Conservation (phyloP, 2,888 invertebrate genomes). For the Polydrusus pterygomalis region DNA sequence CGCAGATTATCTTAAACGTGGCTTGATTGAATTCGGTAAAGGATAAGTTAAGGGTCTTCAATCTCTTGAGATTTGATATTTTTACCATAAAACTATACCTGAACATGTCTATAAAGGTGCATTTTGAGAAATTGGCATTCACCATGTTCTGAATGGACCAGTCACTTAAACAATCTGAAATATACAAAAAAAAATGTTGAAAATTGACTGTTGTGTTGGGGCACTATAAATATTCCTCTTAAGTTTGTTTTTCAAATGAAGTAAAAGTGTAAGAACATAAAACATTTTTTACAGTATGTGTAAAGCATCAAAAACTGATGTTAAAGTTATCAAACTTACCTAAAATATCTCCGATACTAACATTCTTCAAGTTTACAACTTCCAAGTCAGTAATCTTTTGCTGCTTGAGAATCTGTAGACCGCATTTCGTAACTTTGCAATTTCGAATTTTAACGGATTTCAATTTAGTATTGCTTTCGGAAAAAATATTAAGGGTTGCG, state of each 20-base stretch:
- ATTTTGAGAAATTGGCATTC: slow-evolving; percentile 77
- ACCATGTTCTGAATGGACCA: slow-evolving; percentile 79
- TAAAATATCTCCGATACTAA: slow-evolving; percentile 72
- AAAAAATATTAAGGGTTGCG: slow-evolving; percentile 77
- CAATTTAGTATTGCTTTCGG: slow-evolving; percentile 76
- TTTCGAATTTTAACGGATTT: slow-evolving; percentile 77
- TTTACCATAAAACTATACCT: slow-evolving; percentile 74
- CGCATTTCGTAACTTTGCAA: slow-evolving; percentile 76
- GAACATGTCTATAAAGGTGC: slow-evolving; percentile 76
- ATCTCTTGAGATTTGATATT: slow-evolving; percentile 76
- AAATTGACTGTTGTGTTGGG: too few species aligned
- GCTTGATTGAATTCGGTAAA: slow-evolving; percentile 81
- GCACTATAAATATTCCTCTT: too few species aligned
- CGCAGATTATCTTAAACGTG: slow-evolving; percentile 79
- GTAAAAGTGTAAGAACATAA: too few species aligned
- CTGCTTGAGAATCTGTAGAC: slow-evolving; percentile 76
- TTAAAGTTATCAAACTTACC: slow-evolving; percentile 53
- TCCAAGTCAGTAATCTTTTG: slow-evolving; percentile 79
- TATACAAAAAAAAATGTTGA: slow-evolving; percentile 4
- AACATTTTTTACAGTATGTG: too few species aligned
- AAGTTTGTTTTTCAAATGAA: too few species aligned
- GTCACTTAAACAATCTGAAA: slow-evolving; percentile 77
- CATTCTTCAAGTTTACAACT: slow-evolving; percentile 76
- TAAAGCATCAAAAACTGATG: neutral
- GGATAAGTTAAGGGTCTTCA: slow-evolving; percentile 78